These are phyloP conservation scores for Scatophagus argus DNA, from an alignment of 2,113 vertebrate species.

Conservation along the genomic window DNA sequence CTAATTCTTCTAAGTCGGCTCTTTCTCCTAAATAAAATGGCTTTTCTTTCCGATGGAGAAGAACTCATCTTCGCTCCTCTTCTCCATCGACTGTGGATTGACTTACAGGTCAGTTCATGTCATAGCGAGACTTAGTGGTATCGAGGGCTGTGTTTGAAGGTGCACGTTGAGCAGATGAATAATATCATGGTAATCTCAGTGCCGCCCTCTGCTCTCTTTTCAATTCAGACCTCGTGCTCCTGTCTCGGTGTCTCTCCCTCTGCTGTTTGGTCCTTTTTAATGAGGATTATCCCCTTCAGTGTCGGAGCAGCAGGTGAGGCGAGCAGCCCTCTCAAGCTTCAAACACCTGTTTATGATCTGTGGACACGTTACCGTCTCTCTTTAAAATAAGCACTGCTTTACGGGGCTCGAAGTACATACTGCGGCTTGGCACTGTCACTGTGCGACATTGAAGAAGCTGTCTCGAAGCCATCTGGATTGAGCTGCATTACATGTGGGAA, in stretches of 20 bases:
- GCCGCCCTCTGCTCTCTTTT: not conserved
- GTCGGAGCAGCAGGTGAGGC: constrained; percentile 43
- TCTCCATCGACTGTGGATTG: constrained; percentile 8
- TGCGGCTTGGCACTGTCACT: not conserved
- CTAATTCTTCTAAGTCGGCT: not conserved
- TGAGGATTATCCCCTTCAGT: constrained; percentile 24
- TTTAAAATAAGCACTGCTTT: constrained; percentile 26
- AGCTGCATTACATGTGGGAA: constrained; percentile 52
- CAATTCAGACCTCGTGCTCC: not conserved
- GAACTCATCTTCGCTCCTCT: not conserved
- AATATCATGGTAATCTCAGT: constrained; percentile 22
- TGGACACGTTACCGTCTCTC: not conserved
- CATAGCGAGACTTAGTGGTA: not conserved
- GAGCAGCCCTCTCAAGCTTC: constrained; percentile 15
- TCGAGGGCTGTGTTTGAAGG: constrained; percentile 26
- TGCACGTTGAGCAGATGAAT: constrained; percentile 34
- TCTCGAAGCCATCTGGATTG: constrained; percentile 38
- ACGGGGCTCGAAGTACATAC: constrained; percentile 3
- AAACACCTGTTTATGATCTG: constrained; percentile 50
- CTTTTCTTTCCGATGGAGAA: not conserved
- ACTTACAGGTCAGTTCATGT: constrained; percentile 6
- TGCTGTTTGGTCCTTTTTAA: constrained; percentile 4
- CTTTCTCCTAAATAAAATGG: not conserved
- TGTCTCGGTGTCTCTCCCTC: not conserved
- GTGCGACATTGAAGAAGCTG: constrained; percentile 6